phyloP scores from a whole-genome alignment of 92 coral and sea anemone species.

The Plumapathes pennacea region DNA sequence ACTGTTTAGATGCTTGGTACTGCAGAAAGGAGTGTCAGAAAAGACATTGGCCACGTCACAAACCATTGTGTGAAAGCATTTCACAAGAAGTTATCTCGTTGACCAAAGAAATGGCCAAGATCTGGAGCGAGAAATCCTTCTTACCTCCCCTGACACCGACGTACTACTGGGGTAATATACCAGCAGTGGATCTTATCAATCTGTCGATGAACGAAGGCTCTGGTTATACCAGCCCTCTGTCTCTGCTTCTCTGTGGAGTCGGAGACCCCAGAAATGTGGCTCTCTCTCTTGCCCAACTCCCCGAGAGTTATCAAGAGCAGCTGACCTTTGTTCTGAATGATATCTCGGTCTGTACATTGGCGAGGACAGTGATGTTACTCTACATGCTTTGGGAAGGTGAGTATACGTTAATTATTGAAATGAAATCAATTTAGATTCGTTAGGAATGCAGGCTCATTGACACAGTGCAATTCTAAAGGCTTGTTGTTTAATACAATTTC shows the following conservation, averaged over 20 bases:
- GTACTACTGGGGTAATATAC: conserved; percentile 80
- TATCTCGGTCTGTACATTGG: conserved; percentile 58
- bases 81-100: conserved; percentile 4
- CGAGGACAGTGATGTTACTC: conserved; percentile 68
- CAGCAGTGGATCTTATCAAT: conserved; percentile 73
- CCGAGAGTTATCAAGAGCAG: conserved; percentile 34
- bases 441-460: too few relatives aligned
- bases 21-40: conserved; percentile 55
- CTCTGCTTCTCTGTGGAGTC: conserved; percentile 68
- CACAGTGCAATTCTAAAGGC: too few relatives aligned
- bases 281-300: conserved; percentile 53
- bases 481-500: too few relatives aligned
- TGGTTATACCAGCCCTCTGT: conserved; percentile 35
- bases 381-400: conserved; percentile 68
- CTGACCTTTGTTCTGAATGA: conserved; percentile 70
- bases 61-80: conserved; percentile 31
- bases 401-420: too few relatives aligned
- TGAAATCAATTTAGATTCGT: too few relatives aligned
- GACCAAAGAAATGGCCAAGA: conserved; percentile 8
- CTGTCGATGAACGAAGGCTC: conserved; percentile 70
- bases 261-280: conserved; percentile 74
- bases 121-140: too few relatives aligned
- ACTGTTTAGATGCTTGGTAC: conserved; percentile 53
- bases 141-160: not conserved
- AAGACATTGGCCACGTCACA: conserved; percentile 50